phyloP scores from a whole-genome alignment of 2,797 vertebrate genomes.

The Cichlasoma orientale region DNA sequence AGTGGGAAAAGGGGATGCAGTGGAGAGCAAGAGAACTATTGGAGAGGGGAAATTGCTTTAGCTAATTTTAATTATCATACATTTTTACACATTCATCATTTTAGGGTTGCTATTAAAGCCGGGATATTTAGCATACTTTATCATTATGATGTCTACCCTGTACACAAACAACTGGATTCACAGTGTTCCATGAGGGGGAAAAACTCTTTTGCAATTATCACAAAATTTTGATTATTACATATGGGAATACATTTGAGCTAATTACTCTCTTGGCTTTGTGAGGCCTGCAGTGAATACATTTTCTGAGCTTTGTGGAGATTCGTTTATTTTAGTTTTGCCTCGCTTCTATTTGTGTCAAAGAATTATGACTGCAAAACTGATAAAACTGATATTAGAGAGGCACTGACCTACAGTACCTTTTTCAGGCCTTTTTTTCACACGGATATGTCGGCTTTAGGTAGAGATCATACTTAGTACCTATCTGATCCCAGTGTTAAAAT shows the following conservation, averaged over 20 bases:
- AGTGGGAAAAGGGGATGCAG: not conserved
- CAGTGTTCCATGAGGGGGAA: constrained; percentile 2
- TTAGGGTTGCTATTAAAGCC: constrained; percentile 21
- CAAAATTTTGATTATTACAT: constrained; percentile 22
- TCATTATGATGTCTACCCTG: constrained; percentile 1
- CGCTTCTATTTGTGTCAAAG: not conserved
- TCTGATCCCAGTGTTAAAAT: not conserved
- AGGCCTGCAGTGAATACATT: constrained; percentile 9
- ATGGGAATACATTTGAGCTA: constrained; percentile 34
- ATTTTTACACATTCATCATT: constrained; percentile 43
- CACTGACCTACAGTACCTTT: not conserved
- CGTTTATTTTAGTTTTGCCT: not conserved
- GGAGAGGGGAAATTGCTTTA: constrained; percentile 10
- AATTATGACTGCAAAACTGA: constrained; percentile 1
- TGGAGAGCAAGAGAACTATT: not conserved
- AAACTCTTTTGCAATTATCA: constrained; percentile 11
- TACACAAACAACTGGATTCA: constrained; percentile 28
- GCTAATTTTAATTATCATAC: constrained; percentile 21
- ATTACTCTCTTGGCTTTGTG: constrained; percentile 30
- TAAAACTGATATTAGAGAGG: not conserved
- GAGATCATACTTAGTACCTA: not conserved
- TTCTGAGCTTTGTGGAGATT: constrained; percentile 20
- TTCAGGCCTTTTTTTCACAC: not conserved
- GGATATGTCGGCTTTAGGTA: not conserved
- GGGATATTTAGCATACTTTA: constrained; percentile 18